Evolutionary conservation across 2,113 vertebrate species (phyloP), one percentile per base, ranked within the genome.

Genomic region (Osmerus mordax): DNA sequence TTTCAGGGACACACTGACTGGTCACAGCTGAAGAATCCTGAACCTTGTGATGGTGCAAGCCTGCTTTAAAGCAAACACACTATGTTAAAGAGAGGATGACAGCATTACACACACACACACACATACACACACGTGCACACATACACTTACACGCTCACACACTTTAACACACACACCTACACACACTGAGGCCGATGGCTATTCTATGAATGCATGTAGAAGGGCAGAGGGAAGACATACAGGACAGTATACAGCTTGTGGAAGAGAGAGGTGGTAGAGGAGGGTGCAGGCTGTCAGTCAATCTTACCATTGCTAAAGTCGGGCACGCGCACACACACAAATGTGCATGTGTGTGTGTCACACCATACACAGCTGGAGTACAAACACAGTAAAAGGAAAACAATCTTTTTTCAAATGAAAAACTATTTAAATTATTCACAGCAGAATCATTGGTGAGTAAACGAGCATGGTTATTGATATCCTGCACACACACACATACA

Each of bases 271-370:
- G 75, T 81, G 84, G 77, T 80, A 78, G 77, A 82, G 75, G 84
- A 83, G 84, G 84, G 88, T 88, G 88, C 85, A 91, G 87, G 86
- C 89, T 91, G 88, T 91, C 89, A 91, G 86, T 91, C 89, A 91
- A 88, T 89, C 89, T 89, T 89, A 91, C 86, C 87, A 81, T 29
- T 5, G 14, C 14, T 3, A 36, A 7, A 36, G 28, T 29, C 29
- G 7, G 25, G 12, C 62, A 18, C 62, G 16, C 28, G 47, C 21
- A 59, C 25, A 59, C 25, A 41, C 8, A 59, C 53, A 51, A 36
- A 58, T 29, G 19, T 79, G 68, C 19, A 3, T 70, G 68, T 25
- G 55, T 61, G 56, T 36, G 54, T 32, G 25, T n/a, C 29, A 25
- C 61, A 77, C 76, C 79, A 41, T 61, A 75, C 85, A 75, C 80